Conservation (phyloP, 2,797 vertebrate species). For the Fistularia commersonii region DNA sequence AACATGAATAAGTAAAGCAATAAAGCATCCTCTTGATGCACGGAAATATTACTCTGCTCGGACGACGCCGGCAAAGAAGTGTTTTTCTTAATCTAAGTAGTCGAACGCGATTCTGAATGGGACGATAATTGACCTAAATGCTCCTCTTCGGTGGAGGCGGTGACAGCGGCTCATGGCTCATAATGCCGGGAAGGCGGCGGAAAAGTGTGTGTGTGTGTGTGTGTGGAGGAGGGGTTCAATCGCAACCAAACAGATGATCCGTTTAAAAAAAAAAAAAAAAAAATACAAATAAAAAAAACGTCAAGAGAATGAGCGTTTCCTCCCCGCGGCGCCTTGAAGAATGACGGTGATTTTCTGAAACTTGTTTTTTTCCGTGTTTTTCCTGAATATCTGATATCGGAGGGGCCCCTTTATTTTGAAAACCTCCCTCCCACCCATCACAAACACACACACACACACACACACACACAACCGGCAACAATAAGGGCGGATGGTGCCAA, state of each 20-base stretch:
- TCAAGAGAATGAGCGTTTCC: conserved; percentile 53
- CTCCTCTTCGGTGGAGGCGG: conserved; percentile 28
- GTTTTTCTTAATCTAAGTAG: conserved; percentile 49
- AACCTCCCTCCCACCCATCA: conserved; percentile 12
- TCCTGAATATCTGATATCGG: conserved; percentile 68
- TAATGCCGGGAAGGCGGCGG: conserved; percentile 24
- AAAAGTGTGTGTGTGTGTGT: too few relatives aligned
- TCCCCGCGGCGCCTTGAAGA: conserved; percentile 60
- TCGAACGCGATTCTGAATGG: conserved; percentile 46
- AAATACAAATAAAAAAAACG: too few relatives aligned
- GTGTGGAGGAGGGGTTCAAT: conserved; percentile 49
- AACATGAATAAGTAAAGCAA: conserved; percentile 76
- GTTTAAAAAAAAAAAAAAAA: conserved; percentile 45
- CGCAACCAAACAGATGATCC: conserved; percentile 50
- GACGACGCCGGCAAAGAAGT: conserved; percentile 38
- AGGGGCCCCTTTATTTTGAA: conserved; percentile 59
- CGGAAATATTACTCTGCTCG: conserved; percentile 41
- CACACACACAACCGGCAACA: conserved; percentile 80
- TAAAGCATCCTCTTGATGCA: conserved; percentile 55
- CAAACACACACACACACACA: conserved; percentile 12
- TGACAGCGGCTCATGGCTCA: conserved; percentile 51
- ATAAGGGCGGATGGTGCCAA: conserved; percentile 86
- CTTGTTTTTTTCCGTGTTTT: conserved; percentile 57
- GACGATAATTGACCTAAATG: conserved; percentile 63
- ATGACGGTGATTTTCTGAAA: conserved; percentile 77